Conservation (phyloP, 2,113 vertebrate genomes). For the Pontoporia blainvillei region DNA sequence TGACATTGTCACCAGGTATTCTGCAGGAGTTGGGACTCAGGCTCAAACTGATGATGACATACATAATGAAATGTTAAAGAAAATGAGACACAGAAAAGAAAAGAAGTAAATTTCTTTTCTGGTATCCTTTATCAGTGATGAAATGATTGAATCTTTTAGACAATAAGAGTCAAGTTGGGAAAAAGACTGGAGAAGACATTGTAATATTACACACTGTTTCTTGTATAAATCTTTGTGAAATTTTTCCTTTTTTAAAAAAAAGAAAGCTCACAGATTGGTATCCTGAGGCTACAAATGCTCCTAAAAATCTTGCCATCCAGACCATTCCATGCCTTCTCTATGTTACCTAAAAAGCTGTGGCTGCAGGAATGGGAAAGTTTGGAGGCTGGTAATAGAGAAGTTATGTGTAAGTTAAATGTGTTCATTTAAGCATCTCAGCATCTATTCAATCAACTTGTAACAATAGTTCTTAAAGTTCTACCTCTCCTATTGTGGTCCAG, state of each 20-base stretch:
- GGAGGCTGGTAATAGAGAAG: not conserved
- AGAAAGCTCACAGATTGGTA: not conserved
- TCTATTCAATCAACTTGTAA: not conserved
- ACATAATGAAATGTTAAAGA: not conserved
- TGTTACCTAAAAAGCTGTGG: not conserved
- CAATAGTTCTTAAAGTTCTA: not conserved
- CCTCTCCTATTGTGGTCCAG: not conserved
- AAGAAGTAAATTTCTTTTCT: not conserved
- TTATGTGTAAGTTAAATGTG: not conserved
- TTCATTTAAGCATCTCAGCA: not conserved
- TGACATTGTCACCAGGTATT: not conserved
- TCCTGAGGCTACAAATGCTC: not conserved
- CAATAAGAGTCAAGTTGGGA: not conserved
- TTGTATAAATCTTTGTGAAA: not conserved
- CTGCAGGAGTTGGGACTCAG: not conserved
- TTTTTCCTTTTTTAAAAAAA: not conserved
- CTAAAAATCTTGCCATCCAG: not conserved
- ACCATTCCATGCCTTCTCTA: not conserved
- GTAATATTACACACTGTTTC: not conserved
- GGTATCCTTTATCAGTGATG: not conserved
- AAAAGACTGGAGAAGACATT: not conserved
- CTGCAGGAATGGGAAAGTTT: too few species aligned
- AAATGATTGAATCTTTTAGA: not conserved
- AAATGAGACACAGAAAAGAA: not conserved
- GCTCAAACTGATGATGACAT: not conserved